Conservation (phyloP, 2,797 vertebrate species). For the Spinus pinus region DNA sequence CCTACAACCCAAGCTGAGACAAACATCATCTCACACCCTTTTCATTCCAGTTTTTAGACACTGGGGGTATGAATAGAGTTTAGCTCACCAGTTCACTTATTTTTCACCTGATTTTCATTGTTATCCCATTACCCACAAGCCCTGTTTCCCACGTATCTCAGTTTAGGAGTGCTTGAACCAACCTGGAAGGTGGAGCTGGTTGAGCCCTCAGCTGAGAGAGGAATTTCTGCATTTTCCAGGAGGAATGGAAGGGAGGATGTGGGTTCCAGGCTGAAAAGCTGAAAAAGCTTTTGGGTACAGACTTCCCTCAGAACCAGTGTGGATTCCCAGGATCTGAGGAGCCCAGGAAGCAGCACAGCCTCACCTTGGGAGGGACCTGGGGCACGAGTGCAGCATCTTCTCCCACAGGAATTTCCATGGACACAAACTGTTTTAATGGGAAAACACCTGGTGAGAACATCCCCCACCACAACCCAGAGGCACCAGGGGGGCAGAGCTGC, state of each 20-base stretch:
- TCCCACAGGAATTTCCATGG: neutral
- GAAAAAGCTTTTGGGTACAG: neutral
- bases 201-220: neutral
- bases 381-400: fast-evolving
- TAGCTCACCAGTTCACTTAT: neutral
- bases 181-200: neutral
- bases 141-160: neutral
- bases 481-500: neutral
- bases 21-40: neutral
- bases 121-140: neutral
- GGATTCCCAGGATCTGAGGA: fast-evolving
- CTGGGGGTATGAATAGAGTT: neutral
- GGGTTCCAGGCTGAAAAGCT: neutral
- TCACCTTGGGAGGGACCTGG: fast-evolving
- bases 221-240: neutral
- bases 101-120: neutral
- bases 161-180: neutral
- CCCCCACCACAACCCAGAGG: neutral
- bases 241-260: neutral
- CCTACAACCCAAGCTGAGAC: neutral
- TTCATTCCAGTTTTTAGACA: neutral
- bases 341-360: neutral
- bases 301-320: fast-evolving
- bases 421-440: neutral
- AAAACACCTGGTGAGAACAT: fast-evolving